These are phyloP conservation scores for Anguilla marmorata DNA, from an alignment of 2,797 vertebrate genomes.

Conservation along the genomic window DNA sequence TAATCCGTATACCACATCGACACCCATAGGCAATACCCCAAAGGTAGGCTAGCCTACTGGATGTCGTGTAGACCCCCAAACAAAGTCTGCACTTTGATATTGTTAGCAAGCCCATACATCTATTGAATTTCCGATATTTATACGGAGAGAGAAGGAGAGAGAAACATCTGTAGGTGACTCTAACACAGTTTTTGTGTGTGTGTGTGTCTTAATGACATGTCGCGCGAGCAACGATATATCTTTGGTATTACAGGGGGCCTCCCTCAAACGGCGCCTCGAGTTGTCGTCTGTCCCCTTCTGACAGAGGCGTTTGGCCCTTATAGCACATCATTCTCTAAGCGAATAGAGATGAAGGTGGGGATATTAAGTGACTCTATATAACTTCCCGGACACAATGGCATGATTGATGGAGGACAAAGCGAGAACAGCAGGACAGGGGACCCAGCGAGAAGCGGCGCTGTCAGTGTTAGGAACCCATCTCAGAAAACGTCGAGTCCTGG, in stretches of 20 bases:
- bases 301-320: slow-evolving; percentile 79
- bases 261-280: slow-evolving; percentile 51
- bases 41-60: neutral
- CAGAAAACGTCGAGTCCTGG: slow-evolving; percentile 81
- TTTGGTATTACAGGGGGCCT: slow-evolving; percentile 44
- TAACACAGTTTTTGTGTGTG: slow-evolving; percentile 9
- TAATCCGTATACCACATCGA: too few species aligned
- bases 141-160: neutral
- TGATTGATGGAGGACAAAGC: slow-evolving; percentile 99
- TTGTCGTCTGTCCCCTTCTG: slow-evolving; percentile 70
- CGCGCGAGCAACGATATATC: slow-evolving; percentile 41
- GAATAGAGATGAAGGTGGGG: slow-evolving; percentile 97
- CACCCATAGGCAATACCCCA: neutral
- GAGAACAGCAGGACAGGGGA: slow-evolving; percentile 92
- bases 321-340: slow-evolving; percentile 89
- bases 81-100: neutral
- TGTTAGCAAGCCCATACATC: neutral
- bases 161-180: neutral
- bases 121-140: neutral
- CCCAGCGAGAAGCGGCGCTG: slow-evolving; percentile 86
- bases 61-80: neutral
- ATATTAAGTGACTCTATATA: slow-evolving; percentile 99
- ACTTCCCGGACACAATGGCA: slow-evolving; percentile 96
- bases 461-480: slow-evolving; percentile 84
- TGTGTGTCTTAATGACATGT: slow-evolving; percentile 40